Percentiles rank a stretch among this genome's conserved stretches.
Evolutionary conservation across 2,888 invertebrate genomes (phyloP).

Genomic region (Cryptocheilus praepositus): DNA sequence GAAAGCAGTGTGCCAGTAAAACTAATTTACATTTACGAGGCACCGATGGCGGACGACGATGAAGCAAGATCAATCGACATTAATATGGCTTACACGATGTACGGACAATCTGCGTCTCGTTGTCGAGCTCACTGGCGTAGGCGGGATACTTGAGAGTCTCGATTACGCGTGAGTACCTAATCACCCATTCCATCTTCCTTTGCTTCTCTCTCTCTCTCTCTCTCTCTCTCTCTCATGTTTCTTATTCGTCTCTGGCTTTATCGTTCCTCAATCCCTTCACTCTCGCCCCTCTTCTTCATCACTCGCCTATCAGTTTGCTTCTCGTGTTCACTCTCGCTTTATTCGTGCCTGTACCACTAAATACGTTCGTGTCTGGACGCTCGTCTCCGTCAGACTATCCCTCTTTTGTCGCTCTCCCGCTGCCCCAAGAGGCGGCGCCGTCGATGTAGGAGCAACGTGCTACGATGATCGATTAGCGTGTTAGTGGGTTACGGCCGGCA

Average conservation of each 20-base stretch:
- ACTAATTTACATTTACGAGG: background rate
- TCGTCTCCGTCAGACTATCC: background rate
- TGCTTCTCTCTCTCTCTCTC: conserved; percentile 20
- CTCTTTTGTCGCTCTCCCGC: background rate
- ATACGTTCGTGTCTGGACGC: too few relatives aligned
- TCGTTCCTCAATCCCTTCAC: background rate
- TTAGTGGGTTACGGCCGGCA: conserved; percentile 64
- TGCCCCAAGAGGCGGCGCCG: conserved; percentile 11
- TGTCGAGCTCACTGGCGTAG: conserved; percentile 39
- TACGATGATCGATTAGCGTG: conserved; percentile 62
- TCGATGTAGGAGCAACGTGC: conserved; percentile 32
- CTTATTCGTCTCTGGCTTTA: background rate
- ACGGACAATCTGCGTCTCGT: conserved; percentile 35
- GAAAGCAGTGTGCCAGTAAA: too few relatives aligned
- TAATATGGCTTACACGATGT: conserved; percentile 30
- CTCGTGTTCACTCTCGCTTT: conserved; percentile 29
- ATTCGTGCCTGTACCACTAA: too few relatives aligned
- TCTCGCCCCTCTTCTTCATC: conserved; percentile 21
- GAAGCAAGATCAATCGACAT: conserved; percentile 17
- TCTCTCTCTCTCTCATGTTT: conserved; percentile 19
- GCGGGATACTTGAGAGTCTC: conserved; percentile 47
- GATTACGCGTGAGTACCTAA: conserved; percentile 58
- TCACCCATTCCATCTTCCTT: conserved; percentile 51
- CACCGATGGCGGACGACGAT: background rate
- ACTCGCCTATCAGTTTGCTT: conserved; percentile 30